These are phyloP conservation scores for Burhinus oedicnemus DNA, from an alignment of 2,113 vertebrate genomes.

Conservation along the genomic window DNA sequence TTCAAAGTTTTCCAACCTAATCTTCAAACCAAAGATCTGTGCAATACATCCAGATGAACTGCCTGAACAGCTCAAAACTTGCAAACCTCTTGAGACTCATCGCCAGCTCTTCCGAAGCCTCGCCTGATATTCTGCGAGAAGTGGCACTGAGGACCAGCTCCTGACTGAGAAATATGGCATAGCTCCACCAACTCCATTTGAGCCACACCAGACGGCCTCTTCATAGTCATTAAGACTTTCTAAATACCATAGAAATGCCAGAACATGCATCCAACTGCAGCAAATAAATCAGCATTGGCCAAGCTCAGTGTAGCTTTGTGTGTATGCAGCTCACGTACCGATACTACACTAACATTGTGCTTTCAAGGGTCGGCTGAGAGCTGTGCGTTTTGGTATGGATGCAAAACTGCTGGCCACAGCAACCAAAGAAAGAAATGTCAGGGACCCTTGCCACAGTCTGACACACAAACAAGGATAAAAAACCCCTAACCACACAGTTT, in stretches of 20 bases:
- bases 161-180: background rate
- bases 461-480: background rate
- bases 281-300: background rate
- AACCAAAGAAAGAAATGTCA: background rate
- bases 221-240: background rate
- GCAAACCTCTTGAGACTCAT: background rate
- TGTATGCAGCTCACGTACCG: fast-evolving
- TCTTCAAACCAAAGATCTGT: background rate
- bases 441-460: background rate
- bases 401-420: background rate
- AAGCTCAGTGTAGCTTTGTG: background rate
- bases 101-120: background rate
- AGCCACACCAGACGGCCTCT: background rate
- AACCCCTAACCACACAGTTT: background rate
- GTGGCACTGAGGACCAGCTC: background rate
- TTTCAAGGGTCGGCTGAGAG: background rate
- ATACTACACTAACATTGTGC: fast-evolving
- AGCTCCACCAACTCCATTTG: background rate
- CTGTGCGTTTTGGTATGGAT: fast-evolving
- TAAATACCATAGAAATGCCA: background rate
- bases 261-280: background rate
- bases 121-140: background rate
- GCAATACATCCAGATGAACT: background rate
- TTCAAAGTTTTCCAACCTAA: constrained; percentile 1
- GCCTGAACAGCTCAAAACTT: background rate